phyloP scores from a whole-genome alignment of 2,113 vertebrate genomes.

The Dryoscopus gambensis region DNA sequence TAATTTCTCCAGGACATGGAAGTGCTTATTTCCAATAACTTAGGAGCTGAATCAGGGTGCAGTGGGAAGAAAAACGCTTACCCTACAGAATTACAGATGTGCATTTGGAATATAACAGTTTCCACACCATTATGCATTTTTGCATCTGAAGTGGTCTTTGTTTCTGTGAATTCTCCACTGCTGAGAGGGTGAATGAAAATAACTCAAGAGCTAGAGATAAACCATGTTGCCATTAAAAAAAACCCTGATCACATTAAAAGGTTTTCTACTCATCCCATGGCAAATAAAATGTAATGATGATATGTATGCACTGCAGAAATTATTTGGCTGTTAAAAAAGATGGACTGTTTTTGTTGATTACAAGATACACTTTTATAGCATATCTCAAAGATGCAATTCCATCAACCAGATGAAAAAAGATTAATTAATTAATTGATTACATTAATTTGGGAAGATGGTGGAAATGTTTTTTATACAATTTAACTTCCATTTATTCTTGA shows the following conservation, averaged over 20 bases:
- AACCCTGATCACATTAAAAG: conserved; percentile 27
- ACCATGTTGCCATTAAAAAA: conserved; percentile 4
- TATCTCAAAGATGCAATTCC: neutral
- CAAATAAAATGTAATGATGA: conserved; percentile 30
- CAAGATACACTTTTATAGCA: neutral
- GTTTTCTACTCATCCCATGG: conserved; percentile 40
- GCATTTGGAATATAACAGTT: neutral
- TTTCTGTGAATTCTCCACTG: conserved; percentile 47
- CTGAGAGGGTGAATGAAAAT: conserved; percentile 41
- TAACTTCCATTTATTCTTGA: neutral
- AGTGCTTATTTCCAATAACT: conserved; percentile 8
- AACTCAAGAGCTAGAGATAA: conserved; percentile 33
- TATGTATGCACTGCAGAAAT: neutral
- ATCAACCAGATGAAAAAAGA: neutral
- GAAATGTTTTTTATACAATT: neutral
- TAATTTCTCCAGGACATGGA: neutral
- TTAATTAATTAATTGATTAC: neutral
- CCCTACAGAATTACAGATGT: neutral
- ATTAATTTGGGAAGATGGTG: neutral
- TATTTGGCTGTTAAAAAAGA: neutral
- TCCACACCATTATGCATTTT: neutral
- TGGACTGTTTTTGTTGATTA: neutral
- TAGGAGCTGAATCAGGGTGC: neutral
- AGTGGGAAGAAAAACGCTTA: neutral
- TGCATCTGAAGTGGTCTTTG: conserved; percentile 22